phyloP scores from a whole-genome alignment of 2,888 invertebrate genomes.

The Temnothorax ravouxi region DNA sequence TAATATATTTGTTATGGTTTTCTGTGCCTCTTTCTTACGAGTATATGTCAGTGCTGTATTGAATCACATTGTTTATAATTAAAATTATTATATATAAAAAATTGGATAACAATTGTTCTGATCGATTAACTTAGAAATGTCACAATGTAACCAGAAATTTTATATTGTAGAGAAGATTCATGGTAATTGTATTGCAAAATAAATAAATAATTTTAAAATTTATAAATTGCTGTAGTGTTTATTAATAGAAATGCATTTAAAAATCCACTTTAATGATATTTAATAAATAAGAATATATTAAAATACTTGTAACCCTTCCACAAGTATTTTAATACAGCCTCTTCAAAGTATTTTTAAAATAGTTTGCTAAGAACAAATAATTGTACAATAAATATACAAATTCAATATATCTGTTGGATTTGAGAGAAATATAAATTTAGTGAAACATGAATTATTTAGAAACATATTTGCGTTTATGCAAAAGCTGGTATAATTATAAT shows the following conservation, averaged over 20 bases:
- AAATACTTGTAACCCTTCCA: background rate
- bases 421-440: slow-evolving; percentile 13
- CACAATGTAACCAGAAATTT: background rate
- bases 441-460: background rate
- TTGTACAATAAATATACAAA: background rate
- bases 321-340: no score
- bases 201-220: background rate
- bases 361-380: background rate
- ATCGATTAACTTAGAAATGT: background rate
- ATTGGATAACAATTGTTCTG: background rate
- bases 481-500: background rate
- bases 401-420: background rate
- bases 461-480: slow-evolving; percentile 16
- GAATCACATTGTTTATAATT: background rate
- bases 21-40: background rate
- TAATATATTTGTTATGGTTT: background rate
- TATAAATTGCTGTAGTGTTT: background rate
- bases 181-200: background rate
- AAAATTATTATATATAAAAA: background rate
- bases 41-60: background rate
- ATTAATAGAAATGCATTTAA: background rate
- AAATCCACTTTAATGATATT: background rate
- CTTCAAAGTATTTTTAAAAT: background rate
- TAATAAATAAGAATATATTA: slow-evolving; percentile 9
- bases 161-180: background rate